Percentiles rank a stretch among this genome's conserved stretches.
phyloP scores from a whole-genome alignment of 2,888 invertebrate species.

The Dryomyza anilis region DNA sequence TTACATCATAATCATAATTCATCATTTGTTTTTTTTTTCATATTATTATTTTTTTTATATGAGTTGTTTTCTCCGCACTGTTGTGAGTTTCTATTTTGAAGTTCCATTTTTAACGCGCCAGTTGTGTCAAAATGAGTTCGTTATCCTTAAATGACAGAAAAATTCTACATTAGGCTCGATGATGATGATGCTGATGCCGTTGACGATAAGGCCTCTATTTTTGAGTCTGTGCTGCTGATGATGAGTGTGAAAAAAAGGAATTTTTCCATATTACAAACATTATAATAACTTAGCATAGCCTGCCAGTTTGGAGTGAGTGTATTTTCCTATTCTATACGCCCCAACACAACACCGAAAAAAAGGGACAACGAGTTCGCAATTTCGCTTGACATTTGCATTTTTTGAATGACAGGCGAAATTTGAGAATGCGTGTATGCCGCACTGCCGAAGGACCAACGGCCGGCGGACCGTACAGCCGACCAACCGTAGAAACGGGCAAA shows the following conservation, averaged over 20 bases:
- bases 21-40: slow-evolving; percentile 38
- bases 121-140: slow-evolving; percentile 55
- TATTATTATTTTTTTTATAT: neutral
- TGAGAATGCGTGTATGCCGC: neutral
- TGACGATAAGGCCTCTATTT: no score
- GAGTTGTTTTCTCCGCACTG: neutral
- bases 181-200: neutral
- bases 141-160: slow-evolving; percentile 51
- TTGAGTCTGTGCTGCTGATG: slow-evolving; percentile 9
- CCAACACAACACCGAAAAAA: neutral
- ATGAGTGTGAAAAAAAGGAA: neutral
- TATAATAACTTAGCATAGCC: no score
- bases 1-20: slow-evolving; percentile 53
- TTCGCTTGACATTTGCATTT: slow-evolving; percentile 49
- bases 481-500: slow-evolving; percentile 39
- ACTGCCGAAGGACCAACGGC: neutral
- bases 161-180: neutral
- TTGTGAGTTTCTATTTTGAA: slow-evolving; percentile 15
- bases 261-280: slow-evolving; percentile 45
- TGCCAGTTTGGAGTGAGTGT: no score
- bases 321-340: no score
- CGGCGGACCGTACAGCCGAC: slow-evolving; percentile 22
- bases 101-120: slow-evolving; percentile 50
- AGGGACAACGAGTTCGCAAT: neutral
- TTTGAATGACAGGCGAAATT: slow-evolving; percentile 29